Evolutionary conservation across 2,797 vertebrate genomes (phyloP).

Genomic region (Rhincodon typus): DNA sequence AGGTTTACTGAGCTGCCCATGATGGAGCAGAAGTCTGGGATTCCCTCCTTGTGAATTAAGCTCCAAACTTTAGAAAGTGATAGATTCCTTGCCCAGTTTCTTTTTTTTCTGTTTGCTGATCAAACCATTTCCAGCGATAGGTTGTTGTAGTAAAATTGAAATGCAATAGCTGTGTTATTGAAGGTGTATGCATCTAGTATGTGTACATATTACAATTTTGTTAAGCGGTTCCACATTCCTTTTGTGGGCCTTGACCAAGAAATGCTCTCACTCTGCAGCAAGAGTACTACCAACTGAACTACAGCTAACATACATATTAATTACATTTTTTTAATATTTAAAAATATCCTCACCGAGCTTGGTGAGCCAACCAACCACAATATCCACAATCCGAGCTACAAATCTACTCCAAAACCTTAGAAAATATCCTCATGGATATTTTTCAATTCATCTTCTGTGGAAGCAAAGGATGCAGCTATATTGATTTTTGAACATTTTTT

Average conservation of each 20-base stretch:
- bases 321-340: not conserved
- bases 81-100: not conserved
- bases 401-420: no score
- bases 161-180: not conserved
- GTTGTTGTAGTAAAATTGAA: not conserved
- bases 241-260: no score
- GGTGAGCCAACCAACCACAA: no score
- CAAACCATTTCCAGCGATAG: not conserved
- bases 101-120: not conserved
- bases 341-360: not conserved
- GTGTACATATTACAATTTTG: not conserved
- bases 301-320: not conserved
- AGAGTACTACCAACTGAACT: no score
- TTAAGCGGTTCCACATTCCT: not conserved
- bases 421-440: not conserved
- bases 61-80: no score
- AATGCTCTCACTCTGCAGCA: no score
- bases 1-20: no score
- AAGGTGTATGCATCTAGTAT: not conserved
- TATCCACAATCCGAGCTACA: no score
- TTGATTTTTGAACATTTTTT: no score
- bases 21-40: no score
- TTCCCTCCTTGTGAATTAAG: no score
- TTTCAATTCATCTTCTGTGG: not conserved
- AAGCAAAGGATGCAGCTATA: not conserved